Evolutionary conservation across 2,888 invertebrate species (phyloP).

Genomic region (Leptogaster cylindrica): DNA sequence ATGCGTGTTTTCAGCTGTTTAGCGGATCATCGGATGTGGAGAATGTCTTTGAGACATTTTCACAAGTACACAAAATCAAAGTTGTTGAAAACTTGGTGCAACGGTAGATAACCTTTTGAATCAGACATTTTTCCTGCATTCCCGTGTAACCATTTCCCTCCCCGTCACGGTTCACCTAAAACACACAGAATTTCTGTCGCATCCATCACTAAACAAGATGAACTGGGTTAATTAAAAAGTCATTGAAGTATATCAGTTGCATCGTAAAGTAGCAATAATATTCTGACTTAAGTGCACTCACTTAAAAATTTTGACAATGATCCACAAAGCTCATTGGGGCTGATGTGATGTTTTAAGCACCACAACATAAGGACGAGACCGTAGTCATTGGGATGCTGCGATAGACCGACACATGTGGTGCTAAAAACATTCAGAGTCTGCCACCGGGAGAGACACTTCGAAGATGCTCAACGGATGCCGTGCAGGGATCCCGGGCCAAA

Average conservation of each 20-base stretch:
- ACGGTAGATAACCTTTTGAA: no score
- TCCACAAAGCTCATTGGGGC: background rate
- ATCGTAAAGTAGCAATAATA: conserved; percentile 20
- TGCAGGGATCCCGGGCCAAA: conserved; percentile 5
- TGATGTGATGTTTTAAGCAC: background rate
- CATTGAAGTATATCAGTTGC: conserved; percentile 19
- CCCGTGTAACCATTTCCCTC: no score
- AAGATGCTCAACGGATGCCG: background rate
- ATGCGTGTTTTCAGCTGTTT: conserved; percentile 30
- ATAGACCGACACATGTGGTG: conserved; percentile 28
- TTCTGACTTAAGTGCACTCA: conserved; percentile 6
- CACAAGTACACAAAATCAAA: conserved; percentile 3
- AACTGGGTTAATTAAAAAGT: conserved; percentile 18
- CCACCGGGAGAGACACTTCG: conserved; percentile 14
- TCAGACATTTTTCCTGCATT: no score
- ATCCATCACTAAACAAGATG: conserved; percentile 3
- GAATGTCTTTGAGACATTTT: background rate
- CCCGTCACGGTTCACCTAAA: no score
- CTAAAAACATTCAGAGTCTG: conserved; percentile 5
- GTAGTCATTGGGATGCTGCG: conserved; percentile 9
- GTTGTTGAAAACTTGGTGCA: background rate
- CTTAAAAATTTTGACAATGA: conserved; percentile 25
- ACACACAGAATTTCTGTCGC: background rate
- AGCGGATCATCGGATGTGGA: background rate
- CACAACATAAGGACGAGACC: conserved; percentile 1